Evolutionary conservation across 2,113 vertebrate species (phyloP), one percentile per base, ranked within the genome.

Genomic region (Phaethornis superciliosus): DNA sequence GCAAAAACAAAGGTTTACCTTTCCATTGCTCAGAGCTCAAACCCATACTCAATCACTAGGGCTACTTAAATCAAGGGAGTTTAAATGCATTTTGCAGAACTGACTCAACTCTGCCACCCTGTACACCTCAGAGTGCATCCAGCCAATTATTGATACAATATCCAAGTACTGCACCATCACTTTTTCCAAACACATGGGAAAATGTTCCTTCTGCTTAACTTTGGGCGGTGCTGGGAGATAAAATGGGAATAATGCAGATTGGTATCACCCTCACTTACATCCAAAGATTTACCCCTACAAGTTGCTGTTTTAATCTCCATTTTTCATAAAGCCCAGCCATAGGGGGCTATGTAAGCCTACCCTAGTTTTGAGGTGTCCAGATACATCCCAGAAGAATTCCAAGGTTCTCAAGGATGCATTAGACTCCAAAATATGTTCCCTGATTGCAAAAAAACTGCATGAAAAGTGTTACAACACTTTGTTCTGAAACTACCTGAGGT

Each of bases 51-150:
- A 33, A 3, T 7, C 42, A 42, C 5, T 20, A 17, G 3, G 10
- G n/a, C 16, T 2, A 0, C 11, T 49, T 55, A 51, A 42, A 68
- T 26, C n/a, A 16, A 47, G 15, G 5, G 26, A 1, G 0, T 0
- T 22, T 40, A 62, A 35, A 7, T 54, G n/a, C 47, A 33, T 46
- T 86, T 75, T 55, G 32, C 40, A 64, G 22, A 59, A 81, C 10
- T 42, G 42, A 40, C 44, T 71, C 0, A 0, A 40, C 27, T 54
- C 28, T 3, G 1, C 46, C 40, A 30, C 60, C 4, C 15, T n/a
- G 35, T 20, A 59, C 58, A 55, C 17, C 15, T 49, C 20, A 3
- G 26, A 23, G 15, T 56, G 15, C 32, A 23, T 30, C 27, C n/a
- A 83, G 17, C 5, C 55, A 52, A 2, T 0, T 30, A 13, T 1